phyloP scores from a whole-genome alignment of 1,140 invertebrate species.

The Prorops nasuta region DNA sequence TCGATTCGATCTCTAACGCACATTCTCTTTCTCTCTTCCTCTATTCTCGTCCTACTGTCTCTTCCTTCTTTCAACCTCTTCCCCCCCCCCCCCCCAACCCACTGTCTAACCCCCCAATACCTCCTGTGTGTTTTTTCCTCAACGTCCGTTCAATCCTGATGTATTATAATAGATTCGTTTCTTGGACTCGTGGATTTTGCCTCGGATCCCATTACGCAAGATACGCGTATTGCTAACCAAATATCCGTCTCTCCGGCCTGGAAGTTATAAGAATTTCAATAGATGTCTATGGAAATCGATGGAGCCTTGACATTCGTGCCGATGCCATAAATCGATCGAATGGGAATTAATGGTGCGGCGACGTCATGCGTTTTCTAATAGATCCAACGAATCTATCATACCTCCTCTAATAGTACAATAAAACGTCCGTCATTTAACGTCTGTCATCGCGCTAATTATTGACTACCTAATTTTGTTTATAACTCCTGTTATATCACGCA shows the following conservation, averaged over 20 bases:
- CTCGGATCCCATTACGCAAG: slow-evolving; percentile 24
- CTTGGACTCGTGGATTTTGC: slow-evolving; percentile 24
- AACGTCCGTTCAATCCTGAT: slow-evolving; percentile 22
- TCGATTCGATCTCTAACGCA: slow-evolving; percentile 36
- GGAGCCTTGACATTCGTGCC: slow-evolving; percentile 34
- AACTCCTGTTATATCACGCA: too few relatives aligned
- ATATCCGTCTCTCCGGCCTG: slow-evolving; percentile 4
- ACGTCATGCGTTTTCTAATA: too few relatives aligned
- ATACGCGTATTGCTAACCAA: slow-evolving; percentile 17
- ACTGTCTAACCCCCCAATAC: not conserved
- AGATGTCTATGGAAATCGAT: slow-evolving; percentile 23
- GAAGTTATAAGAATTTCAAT: slow-evolving; percentile 23
- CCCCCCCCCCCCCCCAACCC: too few relatives aligned
- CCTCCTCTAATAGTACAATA: too few relatives aligned
- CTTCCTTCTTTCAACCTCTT: not conserved
- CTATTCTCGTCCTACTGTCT: not conserved
- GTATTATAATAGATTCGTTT: slow-evolving; percentile 35
- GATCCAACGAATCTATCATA: too few relatives aligned
- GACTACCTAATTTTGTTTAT: not conserved
- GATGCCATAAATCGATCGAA: too few relatives aligned
- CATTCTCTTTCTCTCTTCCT: not conserved
- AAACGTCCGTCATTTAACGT: too few relatives aligned
- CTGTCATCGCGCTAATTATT: not conserved
- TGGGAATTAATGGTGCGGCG: too few relatives aligned
- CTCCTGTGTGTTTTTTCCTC: not conserved